Conservation (phyloP, 2,797 vertebrate genomes). For the Myripristis murdjan region DNA sequence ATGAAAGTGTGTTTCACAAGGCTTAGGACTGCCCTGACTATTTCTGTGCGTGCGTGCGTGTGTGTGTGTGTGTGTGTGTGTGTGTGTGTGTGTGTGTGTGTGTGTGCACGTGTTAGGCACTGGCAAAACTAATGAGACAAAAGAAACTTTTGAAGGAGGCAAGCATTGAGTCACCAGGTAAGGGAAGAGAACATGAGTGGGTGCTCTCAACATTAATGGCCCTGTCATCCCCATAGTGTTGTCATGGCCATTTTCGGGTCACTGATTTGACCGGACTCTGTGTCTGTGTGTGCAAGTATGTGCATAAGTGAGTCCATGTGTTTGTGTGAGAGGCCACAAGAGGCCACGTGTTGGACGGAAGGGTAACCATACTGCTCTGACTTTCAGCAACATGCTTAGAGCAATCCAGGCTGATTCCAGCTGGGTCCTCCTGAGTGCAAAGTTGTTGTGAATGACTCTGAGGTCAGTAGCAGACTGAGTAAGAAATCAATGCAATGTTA, state of each 20-base stretch:
- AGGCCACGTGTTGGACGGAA: too few species aligned
- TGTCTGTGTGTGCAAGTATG: not conserved
- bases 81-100: conserved; percentile 12
- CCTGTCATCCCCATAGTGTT: conserved; percentile 35
- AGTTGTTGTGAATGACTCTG: conserved; percentile 29
- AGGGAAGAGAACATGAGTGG: conserved; percentile 23
- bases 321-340: too few species aligned
- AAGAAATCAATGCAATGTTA: conserved; percentile 15
- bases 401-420: not conserved
- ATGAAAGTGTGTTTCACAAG: conserved; percentile 69
- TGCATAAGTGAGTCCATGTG: too few species aligned
- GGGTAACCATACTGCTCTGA: not conserved
- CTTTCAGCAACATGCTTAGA: too few species aligned
- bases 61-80: conserved; percentile 7
- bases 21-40: conserved; percentile 54
- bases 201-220: conserved; percentile 49
- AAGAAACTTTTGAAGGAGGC: conserved; percentile 16
- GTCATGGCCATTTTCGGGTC: conserved; percentile 11
- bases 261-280: conserved; percentile 10
- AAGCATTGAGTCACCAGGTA: not conserved
- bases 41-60: conserved; percentile 5
- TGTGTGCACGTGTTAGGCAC: conserved; percentile 22
- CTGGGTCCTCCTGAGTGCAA: not conserved
- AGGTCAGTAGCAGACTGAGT: conserved; percentile 28
- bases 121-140: conserved; percentile 59